Evolutionary conservation across 2,113 vertebrate species (phyloP).

Genomic region (Australoheros scitulus): DNA sequence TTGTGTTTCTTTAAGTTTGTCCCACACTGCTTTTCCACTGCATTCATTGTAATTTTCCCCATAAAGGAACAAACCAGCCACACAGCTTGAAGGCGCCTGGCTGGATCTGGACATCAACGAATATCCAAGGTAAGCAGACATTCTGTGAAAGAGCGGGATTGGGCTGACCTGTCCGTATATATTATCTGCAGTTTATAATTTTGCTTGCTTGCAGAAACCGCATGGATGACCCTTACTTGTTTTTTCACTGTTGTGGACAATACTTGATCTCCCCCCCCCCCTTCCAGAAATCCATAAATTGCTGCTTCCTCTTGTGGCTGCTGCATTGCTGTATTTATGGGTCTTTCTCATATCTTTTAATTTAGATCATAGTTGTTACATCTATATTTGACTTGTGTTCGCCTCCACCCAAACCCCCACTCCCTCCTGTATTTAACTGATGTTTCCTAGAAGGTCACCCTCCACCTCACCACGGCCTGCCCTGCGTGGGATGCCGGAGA

Average conservation of each 20-base stretch:
- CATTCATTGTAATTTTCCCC: not conserved
- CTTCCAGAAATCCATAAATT: not conserved
- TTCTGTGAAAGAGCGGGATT: not conserved
- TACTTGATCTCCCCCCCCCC: too few relatives aligned
- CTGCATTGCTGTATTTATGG: constrained; percentile 2
- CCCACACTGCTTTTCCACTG: not conserved
- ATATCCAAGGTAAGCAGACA: constrained; percentile 7
- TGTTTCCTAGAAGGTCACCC: constrained; percentile 46
- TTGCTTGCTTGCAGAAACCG: constrained; percentile 13
- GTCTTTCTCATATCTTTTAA: not conserved
- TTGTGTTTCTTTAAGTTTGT: not conserved
- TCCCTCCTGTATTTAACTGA: constrained; percentile 3
- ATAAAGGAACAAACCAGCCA: not conserved
- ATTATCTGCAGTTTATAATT: not conserved
- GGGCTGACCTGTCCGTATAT: not conserved
- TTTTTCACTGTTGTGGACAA: not conserved
- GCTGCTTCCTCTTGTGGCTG: constrained; percentile 2
- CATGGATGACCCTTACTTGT: not conserved
- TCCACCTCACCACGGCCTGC: constrained; percentile 16
- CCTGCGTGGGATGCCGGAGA: constrained; percentile 50
- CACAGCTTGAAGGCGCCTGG: not conserved
- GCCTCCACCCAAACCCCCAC: not conserved
- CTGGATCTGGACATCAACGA: not conserved
- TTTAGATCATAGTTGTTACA: not conserved
- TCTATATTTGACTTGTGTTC: not conserved